These are phyloP conservation scores for Halichoerus grypus DNA, from an alignment of 2,113 vertebrate genomes.

Conservation along the genomic window DNA sequence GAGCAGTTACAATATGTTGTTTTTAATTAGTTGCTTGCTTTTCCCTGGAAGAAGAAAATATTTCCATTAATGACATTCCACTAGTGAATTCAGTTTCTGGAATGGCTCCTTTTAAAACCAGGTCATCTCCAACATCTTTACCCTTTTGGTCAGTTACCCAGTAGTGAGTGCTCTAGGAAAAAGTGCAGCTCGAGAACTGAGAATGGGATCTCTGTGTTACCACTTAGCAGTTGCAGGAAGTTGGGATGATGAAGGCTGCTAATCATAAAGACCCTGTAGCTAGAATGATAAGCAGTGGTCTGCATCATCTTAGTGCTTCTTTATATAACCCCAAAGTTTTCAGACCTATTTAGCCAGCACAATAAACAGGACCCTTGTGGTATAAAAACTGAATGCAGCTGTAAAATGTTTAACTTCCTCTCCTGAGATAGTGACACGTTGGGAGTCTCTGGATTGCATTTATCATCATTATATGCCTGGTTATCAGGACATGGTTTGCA, in stretches of 20 bases:
- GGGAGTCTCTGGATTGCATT: neutral
- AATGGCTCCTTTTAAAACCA: neutral
- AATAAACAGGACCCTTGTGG: neutral
- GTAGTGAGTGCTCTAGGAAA: neutral
- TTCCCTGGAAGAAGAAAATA: constrained; percentile 37
- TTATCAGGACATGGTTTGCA: neutral
- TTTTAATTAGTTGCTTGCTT: neutral
- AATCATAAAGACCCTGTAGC: neutral
- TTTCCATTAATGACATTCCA: constrained; percentile 38
- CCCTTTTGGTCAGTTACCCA: neutral
- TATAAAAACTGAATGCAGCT: neutral
- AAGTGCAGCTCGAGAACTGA: neutral
- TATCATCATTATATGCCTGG: neutral
- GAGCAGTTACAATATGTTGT: neutral
- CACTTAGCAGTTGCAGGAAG: neutral
- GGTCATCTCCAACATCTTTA: neutral
- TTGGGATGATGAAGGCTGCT: neutral
- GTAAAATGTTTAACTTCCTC: neutral
- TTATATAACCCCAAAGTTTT: neutral
- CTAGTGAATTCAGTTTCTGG: neutral
- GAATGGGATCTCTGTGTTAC: neutral
- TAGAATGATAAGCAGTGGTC: neutral
- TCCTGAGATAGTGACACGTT: neutral
- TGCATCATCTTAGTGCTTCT: neutral
- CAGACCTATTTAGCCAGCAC: neutral